These are phyloP conservation scores for Conus ventricosus DNA, from an alignment of 1,140 invertebrate species.

Conservation along the genomic window DNA sequence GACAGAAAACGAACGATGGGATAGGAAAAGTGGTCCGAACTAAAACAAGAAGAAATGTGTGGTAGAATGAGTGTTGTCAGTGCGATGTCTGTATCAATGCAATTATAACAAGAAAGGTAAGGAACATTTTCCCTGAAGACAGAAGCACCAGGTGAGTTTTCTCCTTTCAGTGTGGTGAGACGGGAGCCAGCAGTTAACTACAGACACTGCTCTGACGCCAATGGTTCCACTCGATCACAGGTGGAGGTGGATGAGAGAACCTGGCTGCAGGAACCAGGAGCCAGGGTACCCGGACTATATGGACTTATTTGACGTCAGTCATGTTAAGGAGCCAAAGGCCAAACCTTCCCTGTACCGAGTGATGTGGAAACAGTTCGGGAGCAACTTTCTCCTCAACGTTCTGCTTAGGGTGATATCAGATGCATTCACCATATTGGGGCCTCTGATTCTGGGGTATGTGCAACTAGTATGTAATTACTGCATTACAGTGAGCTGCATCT, in stretches of 20 bases:
- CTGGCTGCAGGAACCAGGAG: not conserved
- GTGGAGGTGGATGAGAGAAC: constrained; percentile 7
- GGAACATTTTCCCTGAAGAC: too few species aligned
- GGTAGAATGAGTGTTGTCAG: too few species aligned
- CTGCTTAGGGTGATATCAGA: constrained; percentile 27
- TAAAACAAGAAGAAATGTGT: too few species aligned
- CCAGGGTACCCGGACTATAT: constrained; percentile 15
- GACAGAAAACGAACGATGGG: too few species aligned
- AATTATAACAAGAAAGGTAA: too few species aligned
- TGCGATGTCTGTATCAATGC: too few species aligned
- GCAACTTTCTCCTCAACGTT: not conserved
- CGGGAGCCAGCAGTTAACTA: not conserved
- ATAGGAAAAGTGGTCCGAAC: too few species aligned
- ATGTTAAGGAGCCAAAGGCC: not conserved
- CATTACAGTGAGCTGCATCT: too few species aligned
- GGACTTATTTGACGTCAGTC: constrained; percentile 21
- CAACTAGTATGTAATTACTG: too few species aligned
- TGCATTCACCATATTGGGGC: not conserved
- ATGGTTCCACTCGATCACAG: not conserved
- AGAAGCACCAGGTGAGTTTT: too few species aligned
- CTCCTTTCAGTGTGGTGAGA: not conserved
- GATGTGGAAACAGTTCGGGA: constrained; percentile 35
- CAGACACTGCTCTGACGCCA: not conserved
- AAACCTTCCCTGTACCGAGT: constrained; percentile 33
- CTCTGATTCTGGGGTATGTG: constrained; percentile 29